Evolutionary conservation across 2,113 vertebrate genomes (phyloP).

Genomic region (Chamaetylas fuelleborni): DNA sequence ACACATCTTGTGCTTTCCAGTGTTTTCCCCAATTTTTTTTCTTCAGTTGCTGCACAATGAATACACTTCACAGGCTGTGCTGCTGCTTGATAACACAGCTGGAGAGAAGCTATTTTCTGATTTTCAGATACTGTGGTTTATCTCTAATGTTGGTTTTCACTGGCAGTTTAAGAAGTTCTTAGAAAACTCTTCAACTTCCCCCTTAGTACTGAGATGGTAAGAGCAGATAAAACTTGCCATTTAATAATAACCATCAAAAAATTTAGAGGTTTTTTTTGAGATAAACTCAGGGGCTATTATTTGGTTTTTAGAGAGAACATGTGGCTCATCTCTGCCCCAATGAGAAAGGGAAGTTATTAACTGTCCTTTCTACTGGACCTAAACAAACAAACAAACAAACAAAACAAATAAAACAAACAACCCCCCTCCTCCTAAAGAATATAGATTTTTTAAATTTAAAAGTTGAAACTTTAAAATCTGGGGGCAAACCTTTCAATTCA

Average conservation of each 20-base stretch:
- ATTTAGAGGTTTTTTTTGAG: background rate
- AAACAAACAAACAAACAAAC: background rate
- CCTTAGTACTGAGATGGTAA: background rate
- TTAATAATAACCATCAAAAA: background rate
- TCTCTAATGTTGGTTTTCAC: constrained; percentile 34
- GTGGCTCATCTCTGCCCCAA: background rate
- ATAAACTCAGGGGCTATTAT: background rate
- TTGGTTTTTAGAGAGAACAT: background rate
- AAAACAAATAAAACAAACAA: background rate
- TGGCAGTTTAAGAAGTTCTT: constrained; percentile 50
- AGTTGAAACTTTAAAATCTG: background rate
- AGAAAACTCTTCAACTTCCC: constrained; percentile 45
- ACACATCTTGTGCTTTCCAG: accelerated
- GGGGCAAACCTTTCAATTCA: background rate
- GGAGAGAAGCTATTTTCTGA: constrained; percentile 55
- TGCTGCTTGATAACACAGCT: constrained; percentile 17
- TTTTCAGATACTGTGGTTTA: constrained; percentile 18
- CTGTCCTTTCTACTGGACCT: background rate
- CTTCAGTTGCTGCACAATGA: background rate
- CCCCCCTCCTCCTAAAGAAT: background rate
- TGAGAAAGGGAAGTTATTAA: background rate
- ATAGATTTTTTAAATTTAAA: background rate
- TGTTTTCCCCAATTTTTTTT: background rate
- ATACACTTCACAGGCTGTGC: background rate
- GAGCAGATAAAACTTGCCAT: background rate